Percentiles rank a stretch among this genome's conserved stretches.
Conservation (phyloP, 2,797 vertebrate genomes). For the Cyprinodon diabolis region DNA sequence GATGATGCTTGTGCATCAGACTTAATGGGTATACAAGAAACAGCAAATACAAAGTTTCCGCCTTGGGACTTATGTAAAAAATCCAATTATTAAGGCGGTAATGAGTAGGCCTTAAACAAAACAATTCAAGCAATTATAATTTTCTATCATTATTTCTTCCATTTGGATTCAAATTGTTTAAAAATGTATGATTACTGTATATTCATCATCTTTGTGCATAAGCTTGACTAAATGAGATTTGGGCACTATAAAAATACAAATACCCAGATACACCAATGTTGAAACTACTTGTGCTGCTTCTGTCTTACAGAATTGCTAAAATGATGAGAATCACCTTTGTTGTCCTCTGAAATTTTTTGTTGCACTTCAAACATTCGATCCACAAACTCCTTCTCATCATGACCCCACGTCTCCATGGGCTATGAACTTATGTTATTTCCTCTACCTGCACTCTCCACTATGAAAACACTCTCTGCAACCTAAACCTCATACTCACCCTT, state of each 20-base stretch:
- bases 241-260: background rate
- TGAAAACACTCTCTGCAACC: slow-evolving; percentile 45
- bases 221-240: background rate
- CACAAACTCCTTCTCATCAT: slow-evolving; percentile 36
- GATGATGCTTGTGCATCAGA: no score
- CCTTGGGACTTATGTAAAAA: no score
- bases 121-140: background rate
- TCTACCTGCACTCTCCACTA: slow-evolving; percentile 39
- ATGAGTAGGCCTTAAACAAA: background rate
- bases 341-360: slow-evolving; percentile 28
- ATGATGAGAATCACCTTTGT: slow-evolving; percentile 7
- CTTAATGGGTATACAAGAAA: no score
- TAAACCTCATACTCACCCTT: slow-evolving; percentile 38
- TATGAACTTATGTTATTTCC: slow-evolving; percentile 46
- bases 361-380: slow-evolving; percentile 40
- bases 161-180: background rate
- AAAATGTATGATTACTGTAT: background rate
- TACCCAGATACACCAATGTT: slow-evolving; percentile 1
- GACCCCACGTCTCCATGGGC: slow-evolving; percentile 38
- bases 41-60: no score
- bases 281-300: slow-evolving; percentile 8
- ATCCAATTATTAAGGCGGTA: no score
- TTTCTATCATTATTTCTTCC: background rate
- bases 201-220: background rate
- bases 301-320: slow-evolving; percentile 16